These are phyloP conservation scores for Leuctra nigra DNA, from an alignment of 2,888 invertebrate genomes.

Conservation along the genomic window DNA sequence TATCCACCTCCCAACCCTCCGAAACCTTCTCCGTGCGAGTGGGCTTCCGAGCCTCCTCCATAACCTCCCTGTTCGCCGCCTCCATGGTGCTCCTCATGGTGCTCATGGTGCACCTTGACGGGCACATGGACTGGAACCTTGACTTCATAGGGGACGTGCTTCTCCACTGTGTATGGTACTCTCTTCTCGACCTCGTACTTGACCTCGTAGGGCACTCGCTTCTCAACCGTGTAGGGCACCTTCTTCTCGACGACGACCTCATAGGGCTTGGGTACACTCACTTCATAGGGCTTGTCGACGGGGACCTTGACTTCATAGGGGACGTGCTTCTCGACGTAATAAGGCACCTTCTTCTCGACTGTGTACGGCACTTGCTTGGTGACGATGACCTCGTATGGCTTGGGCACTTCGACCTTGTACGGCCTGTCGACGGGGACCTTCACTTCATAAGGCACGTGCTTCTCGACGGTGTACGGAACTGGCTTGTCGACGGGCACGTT, in stretches of 20 bases:
- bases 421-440: conserved; percentile 33
- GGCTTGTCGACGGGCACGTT: conserved; percentile 56
- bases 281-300: conserved; percentile 31
- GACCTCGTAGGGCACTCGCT: conserved; percentile 6
- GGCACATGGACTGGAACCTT: conserved; percentile 6
- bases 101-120: conserved; percentile 10
- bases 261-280: conserved; percentile 10
- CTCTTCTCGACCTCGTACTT: conserved; percentile 1
- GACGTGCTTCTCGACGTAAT: conserved; percentile 36
- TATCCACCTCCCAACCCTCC: background rate
- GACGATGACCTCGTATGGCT: conserved; percentile 39
- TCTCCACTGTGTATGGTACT: conserved; percentile 9
- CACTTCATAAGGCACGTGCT: conserved; percentile 35
- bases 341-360: conserved; percentile 29
- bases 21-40: background rate
- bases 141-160: conserved; percentile 12
- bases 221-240: conserved; percentile 8
- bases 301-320: conserved; percentile 34
- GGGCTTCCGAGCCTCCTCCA: background rate
- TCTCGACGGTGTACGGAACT: conserved; percentile 47
- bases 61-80: background rate
- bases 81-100: conserved; percentile 6
- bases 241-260: conserved; percentile 9
- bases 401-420: conserved; percentile 45
- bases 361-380: conserved; percentile 51